Evolutionary conservation across 2,797 vertebrate species (phyloP).

Genomic region (Mionectes olivaceus): DNA sequence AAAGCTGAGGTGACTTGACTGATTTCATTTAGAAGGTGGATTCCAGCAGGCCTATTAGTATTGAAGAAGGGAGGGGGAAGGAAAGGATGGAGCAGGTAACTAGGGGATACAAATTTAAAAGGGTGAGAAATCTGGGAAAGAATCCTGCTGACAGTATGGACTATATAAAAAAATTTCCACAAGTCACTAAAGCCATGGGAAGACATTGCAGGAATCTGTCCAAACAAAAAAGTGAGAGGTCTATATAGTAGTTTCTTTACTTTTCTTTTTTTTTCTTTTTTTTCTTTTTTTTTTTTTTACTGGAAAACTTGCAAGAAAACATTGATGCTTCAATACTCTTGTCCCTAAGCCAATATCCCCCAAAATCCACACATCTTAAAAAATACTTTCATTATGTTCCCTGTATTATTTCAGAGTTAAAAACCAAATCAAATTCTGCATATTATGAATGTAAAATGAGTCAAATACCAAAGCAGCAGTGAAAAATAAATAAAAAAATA

Average conservation of each 20-base stretch:
- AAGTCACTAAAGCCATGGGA: slow-evolving; percentile 81
- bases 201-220: slow-evolving; percentile 83
- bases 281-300: neutral
- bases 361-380: neutral
- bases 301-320: neutral
- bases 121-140: slow-evolving; percentile 85
- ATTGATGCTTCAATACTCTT: neutral
- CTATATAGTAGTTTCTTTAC: neutral
- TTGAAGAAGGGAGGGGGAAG: slow-evolving; percentile 63
- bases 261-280: neutral
- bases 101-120: slow-evolving; percentile 89
- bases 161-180: slow-evolving; percentile 83
- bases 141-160: slow-evolving; percentile 81
- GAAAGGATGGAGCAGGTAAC: slow-evolving; percentile 87
- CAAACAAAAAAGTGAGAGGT: slow-evolving; percentile 76
- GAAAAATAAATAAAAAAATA: neutral
- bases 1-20: slow-evolving; percentile 56
- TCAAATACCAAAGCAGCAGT: neutral
- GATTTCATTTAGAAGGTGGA: slow-evolving; percentile 71
- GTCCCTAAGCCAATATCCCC: neutral
- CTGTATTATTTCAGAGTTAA: neutral
- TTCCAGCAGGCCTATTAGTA: slow-evolving; percentile 67
- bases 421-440: neutral
- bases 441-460: neutral
- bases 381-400: neutral